Percentiles rank a stretch among this genome's conserved stretches.
These are phyloP conservation scores for Chlorodrepanis virens DNA, from an alignment of 2,113 vertebrate species.

Conservation along the genomic window DNA sequence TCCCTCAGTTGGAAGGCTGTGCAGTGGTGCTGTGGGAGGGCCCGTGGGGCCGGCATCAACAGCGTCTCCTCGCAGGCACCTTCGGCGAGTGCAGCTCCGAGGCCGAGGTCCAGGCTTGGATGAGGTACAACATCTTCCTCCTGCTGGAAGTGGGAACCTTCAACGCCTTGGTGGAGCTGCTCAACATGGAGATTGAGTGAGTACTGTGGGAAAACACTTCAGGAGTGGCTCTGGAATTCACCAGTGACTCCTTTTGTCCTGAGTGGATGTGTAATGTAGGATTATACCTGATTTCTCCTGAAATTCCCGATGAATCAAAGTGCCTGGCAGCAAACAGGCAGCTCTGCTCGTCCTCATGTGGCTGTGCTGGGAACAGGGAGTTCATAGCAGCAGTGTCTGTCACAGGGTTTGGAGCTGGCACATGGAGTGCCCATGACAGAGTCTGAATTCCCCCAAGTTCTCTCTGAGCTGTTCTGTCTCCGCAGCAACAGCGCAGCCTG, in stretches of 20 bases:
- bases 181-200: conserved; percentile 99
- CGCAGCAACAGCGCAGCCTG: conserved; percentile 94
- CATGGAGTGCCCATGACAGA: fast-evolving
- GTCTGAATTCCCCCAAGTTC: neutral
- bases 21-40: neutral
- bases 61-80: conserved; percentile 75
- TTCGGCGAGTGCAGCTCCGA: conserved; percentile 92
- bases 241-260: fast-evolving
- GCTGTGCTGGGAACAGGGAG: neutral
- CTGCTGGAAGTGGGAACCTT: conserved; percentile 93
- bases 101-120: conserved; percentile 91
- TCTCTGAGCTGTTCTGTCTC: neutral
- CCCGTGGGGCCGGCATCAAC: fast-evolving
- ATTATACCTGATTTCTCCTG: neutral
- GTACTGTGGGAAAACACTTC: neutral
- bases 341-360: neutral
- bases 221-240: neutral
- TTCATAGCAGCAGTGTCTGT: neutral
- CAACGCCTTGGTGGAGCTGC: conserved; percentile 92
- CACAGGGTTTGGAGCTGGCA: neutral
- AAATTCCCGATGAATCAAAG: fast-evolving
- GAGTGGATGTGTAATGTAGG: neutral
- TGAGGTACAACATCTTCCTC: conserved; percentile 94
- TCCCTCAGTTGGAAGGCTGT: too few relatives aligned
- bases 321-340: neutral